Conservation (phyloP, 2,888 invertebrate genomes). For the Pristionchus entomophagus region DNA sequence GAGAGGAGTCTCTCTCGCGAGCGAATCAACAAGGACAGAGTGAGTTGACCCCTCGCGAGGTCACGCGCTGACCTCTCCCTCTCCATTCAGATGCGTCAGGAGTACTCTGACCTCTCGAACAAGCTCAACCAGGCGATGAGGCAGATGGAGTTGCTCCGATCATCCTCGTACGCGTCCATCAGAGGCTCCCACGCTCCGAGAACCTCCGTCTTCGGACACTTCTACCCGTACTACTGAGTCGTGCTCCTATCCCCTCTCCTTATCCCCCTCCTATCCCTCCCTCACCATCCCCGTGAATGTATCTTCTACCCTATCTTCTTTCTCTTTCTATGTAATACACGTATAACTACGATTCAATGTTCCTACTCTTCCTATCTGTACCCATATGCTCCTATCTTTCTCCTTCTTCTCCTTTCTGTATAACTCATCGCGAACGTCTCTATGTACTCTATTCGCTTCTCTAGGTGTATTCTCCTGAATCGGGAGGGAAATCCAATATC, state of each 20-base stretch:
- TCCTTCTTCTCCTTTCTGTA: conserved; percentile 15
- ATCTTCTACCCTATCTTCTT: not conserved
- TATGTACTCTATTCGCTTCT: conserved; percentile 43
- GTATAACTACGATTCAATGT: conserved; percentile 41
- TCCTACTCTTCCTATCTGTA: conserved; percentile 34
- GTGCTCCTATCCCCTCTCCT: not conserved
- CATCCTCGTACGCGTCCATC: conserved; percentile 67
- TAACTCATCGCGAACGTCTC: conserved; percentile 41
- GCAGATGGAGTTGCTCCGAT: conserved; percentile 75
- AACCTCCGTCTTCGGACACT: conserved; percentile 73
- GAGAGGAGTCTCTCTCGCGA: conserved; percentile 75
- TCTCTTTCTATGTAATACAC: conserved; percentile 44
- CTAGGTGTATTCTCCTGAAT: conserved; percentile 28
- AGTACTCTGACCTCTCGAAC: conserved; percentile 70
- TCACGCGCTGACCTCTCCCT: not conserved
- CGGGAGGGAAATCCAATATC: not conserved
- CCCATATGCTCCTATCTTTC: not conserved
- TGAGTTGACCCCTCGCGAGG: conserved; percentile 54
- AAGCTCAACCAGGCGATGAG: conserved; percentile 74
- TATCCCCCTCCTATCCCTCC: not conserved
- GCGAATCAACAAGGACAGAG: conserved; percentile 72
- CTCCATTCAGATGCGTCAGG: conserved; percentile 70
- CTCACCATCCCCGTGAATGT: conserved; percentile 42
- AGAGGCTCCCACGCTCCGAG: conserved; percentile 69
- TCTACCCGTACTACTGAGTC: conserved; percentile 74